Percentiles rank a stretch among this genome's conserved stretches.
Conservation (phyloP, 2,113 vertebrate genomes). For the Pomatostomus ruficeps region DNA sequence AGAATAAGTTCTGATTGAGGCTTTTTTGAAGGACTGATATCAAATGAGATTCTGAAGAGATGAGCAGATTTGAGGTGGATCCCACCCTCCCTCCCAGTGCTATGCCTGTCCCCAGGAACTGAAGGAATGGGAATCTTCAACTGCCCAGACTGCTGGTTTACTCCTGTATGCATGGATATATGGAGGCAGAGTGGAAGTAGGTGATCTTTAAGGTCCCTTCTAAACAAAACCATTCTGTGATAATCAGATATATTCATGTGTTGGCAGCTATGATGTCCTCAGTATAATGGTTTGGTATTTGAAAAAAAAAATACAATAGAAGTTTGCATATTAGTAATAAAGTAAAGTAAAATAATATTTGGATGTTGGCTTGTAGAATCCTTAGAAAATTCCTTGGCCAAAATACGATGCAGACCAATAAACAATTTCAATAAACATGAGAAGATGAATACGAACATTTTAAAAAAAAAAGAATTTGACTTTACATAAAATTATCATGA, state of each 20-base stretch:
- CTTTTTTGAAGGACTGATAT: background rate
- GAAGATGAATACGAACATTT: background rate
- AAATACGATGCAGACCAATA: background rate
- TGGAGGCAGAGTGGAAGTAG: background rate
- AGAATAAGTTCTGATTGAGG: background rate
- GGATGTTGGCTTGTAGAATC: background rate
- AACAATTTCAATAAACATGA: background rate
- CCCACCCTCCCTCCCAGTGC: background rate
- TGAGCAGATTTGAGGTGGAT: background rate
- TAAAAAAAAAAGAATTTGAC: background rate
- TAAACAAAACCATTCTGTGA: background rate
- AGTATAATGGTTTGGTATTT: background rate
- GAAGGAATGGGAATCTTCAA: background rate
- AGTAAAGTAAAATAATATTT: background rate
- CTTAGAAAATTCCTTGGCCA: background rate
- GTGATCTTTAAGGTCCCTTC: too few relatives aligned
- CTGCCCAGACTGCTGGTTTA: background rate
- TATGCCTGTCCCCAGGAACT: background rate
- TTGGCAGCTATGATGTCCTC: background rate
- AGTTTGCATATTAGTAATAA: background rate
- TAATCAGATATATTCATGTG: background rate
- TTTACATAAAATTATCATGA: background rate
- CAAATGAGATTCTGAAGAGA: background rate
- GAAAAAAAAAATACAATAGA: background rate
- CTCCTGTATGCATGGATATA: too few relatives aligned